A percentile compares a stretch with the other conserved stretches of the same genome.
These are phyloP conservation scores for Erithacus rubecula DNA, from an alignment of 2,797 vertebrate species.

Conservation along the genomic window DNA sequence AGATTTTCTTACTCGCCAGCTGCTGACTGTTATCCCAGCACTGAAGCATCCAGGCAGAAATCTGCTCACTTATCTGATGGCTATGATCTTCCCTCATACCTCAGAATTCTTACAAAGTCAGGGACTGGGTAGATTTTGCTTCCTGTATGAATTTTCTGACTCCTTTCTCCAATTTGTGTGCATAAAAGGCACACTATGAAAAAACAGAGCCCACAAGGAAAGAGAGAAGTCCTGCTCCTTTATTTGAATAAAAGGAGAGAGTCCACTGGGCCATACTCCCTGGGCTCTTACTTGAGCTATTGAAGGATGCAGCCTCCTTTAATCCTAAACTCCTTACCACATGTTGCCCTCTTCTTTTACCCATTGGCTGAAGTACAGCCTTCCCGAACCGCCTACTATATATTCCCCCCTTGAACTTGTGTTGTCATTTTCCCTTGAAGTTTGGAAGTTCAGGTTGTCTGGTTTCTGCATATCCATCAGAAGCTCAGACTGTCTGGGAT, in stretches of 20 bases:
- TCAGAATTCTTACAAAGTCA: neutral
- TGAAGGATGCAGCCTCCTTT: neutral
- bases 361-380: neutral
- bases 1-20: neutral
- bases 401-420: neutral
- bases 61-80: fast-evolving
- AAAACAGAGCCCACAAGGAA: neutral
- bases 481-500: neutral
- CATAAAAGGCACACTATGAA: neutral
- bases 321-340: neutral
- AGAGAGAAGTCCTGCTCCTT: neutral
- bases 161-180: neutral
- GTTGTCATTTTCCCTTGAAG: neutral
- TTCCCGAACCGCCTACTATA: fast-evolving
- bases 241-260: neutral
- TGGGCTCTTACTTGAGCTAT: neutral
- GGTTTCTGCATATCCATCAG: neutral
- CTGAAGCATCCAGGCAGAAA: neutral
- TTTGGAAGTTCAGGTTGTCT: neutral
- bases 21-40: neutral
- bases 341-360: neutral
- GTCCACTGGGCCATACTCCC: neutral
- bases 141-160: neutral
- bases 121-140: neutral
- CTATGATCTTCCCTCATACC: neutral